Percentiles rank a stretch among this genome's conserved stretches.
Conservation (phyloP, 2,888 invertebrate genomes). For the Hoplodrina blanda region DNA sequence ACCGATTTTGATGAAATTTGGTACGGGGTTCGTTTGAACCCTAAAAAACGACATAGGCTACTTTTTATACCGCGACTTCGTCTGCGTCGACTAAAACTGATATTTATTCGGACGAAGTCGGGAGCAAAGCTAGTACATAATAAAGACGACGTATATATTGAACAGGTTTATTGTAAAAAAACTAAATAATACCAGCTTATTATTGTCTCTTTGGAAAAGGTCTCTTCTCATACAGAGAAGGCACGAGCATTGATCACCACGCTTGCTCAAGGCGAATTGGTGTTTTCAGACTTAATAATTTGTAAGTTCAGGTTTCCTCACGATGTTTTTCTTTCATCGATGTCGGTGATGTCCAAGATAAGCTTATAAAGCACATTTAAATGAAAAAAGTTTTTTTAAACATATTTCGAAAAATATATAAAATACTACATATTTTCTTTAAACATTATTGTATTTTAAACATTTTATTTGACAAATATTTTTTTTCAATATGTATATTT, state of each 20-base stretch:
- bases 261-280: neutral
- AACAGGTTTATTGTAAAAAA: too few relatives aligned
- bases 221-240: neutral
- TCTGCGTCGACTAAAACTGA: too few relatives aligned
- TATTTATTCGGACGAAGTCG: too few relatives aligned
- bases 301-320: neutral
- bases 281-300: neutral
- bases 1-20: too few relatives aligned
- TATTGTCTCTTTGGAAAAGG: too few relatives aligned
- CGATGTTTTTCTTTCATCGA: too few relatives aligned
- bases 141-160: too few relatives aligned
- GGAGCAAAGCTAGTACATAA: too few relatives aligned
- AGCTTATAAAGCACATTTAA: neutral
- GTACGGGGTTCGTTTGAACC: too few relatives aligned
- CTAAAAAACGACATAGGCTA: too few relatives aligned
- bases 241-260: neutral
- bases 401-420: neutral
- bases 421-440: neutral
- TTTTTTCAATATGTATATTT: neutral
- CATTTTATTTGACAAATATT: neutral
- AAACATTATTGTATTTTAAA: neutral
- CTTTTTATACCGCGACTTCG: too few relatives aligned
- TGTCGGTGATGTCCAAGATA: neutral
- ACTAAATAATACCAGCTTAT: too few relatives aligned
- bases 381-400: neutral